Percentiles rank a stretch among this genome's conserved stretches.
phyloP scores from a whole-genome alignment of 2,113 vertebrate species.

The Pogona vitticeps region DNA sequence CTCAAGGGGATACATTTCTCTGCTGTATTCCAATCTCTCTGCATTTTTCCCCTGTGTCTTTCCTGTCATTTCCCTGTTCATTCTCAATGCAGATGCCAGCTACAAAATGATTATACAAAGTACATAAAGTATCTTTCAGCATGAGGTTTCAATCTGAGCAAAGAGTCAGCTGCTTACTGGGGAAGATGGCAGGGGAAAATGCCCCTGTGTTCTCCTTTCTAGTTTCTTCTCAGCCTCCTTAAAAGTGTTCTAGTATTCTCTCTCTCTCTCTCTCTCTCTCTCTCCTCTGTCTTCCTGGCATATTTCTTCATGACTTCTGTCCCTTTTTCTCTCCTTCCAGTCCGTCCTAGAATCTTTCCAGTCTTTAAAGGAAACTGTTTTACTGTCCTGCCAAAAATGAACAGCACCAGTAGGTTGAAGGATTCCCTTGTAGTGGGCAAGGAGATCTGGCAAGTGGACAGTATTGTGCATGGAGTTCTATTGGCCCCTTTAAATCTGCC shows the following conservation, averaged over 20 bases:
- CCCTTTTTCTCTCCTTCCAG: too few species aligned
- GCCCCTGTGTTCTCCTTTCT: too few species aligned
- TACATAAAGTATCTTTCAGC: background rate
- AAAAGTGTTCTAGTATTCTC: too few species aligned
- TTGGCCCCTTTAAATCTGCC: background rate
- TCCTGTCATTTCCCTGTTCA: conserved; percentile 22
- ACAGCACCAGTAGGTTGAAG: background rate
- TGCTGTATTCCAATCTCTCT: background rate
- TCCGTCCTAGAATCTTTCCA: too few species aligned
- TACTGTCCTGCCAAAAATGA: background rate
- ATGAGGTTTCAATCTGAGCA: background rate
- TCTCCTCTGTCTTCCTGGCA: too few species aligned
- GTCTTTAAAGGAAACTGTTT: too few species aligned
- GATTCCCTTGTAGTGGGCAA: background rate
- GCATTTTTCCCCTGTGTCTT: background rate
- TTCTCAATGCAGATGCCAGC: background rate
- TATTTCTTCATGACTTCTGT: too few species aligned
- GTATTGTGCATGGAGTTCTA: background rate
- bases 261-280: too few species aligned
- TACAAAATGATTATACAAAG: conserved; percentile 6
- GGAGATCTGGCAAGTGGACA: background rate
- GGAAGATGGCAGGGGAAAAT: background rate
- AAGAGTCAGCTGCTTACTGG: background rate
- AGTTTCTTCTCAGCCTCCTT: too few species aligned
- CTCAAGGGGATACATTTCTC: conserved; percentile 65